A percentile compares a stretch with the other conserved stretches of the same genome.
These are phyloP conservation scores for Puffinus mauretanicus DNA, from an alignment of 2,113 vertebrate genomes.

Conservation along the genomic window DNA sequence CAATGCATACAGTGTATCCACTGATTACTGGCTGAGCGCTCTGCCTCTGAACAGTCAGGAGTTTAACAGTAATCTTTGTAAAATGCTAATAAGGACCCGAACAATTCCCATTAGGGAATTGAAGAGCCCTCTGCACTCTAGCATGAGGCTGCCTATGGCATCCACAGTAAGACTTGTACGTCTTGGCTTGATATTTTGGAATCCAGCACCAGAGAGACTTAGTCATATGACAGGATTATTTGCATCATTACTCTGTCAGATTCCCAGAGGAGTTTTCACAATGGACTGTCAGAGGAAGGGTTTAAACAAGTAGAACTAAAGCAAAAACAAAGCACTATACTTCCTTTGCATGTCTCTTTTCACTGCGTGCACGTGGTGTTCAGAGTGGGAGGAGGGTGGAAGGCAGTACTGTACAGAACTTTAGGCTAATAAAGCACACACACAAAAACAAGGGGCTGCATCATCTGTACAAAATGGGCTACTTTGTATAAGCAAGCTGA, in stretches of 20 bases:
- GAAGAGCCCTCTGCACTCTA: not conserved
- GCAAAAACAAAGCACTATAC: not conserved
- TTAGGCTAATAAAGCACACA: not conserved
- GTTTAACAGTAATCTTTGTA: not conserved
- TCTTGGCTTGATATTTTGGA: not conserved
- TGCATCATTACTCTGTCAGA: not conserved
- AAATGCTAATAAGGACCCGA: conserved; percentile 9
- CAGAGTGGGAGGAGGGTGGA: conserved; percentile 29
- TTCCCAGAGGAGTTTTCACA: conserved; percentile 24
- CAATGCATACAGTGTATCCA: fast-evolving
- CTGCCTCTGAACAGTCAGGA: not conserved
- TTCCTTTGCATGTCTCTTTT: conserved; percentile 13
- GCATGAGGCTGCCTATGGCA: conserved; percentile 20
- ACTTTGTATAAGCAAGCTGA: not conserved
- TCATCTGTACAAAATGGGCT: not conserved
- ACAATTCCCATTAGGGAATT: conserved; percentile 15
- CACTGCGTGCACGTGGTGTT: not conserved
- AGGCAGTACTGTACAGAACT: not conserved
- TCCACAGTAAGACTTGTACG: not conserved
- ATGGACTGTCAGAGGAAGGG: not conserved
- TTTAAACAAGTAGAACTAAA: not conserved
- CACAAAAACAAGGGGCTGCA: not conserved
- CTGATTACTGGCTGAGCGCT: not conserved
- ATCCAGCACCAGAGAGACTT: not conserved
- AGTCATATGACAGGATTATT: conserved; percentile 35